A percentile compares a stretch with the other conserved stretches of the same genome.
Evolutionary conservation across 2,113 vertebrate genomes (phyloP).

Genomic region (Papio anubis): DNA sequence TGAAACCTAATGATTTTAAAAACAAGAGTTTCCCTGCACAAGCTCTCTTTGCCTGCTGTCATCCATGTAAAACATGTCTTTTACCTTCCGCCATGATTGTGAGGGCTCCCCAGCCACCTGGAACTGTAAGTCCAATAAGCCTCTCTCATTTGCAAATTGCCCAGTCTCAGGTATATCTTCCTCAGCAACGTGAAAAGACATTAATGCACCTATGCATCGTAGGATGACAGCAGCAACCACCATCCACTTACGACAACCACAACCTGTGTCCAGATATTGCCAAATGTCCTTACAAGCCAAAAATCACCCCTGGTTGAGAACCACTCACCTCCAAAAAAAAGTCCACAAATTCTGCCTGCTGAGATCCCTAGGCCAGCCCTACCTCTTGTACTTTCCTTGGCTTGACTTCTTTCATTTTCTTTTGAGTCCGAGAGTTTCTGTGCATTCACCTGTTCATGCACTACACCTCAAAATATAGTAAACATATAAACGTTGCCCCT

Average conservation of each 20-base stretch:
- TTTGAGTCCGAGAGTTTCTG: not conserved
- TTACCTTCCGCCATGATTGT: no score
- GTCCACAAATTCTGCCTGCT: not conserved
- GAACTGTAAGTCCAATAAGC: no score
- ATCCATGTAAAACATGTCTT: no score
- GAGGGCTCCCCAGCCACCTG: no score
- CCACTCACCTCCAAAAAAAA: not conserved
- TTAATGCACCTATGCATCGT: not conserved
- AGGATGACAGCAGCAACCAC: not conserved
- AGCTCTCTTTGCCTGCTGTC: no score
- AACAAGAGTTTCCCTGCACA: no score
- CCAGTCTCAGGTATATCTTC: no score
- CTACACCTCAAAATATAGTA: not conserved
- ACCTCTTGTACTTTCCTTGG: not conserved
- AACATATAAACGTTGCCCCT: not conserved
- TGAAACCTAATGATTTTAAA: no score
- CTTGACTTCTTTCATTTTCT: not conserved
- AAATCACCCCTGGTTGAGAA: not conserved
- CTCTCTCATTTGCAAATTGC: no score
- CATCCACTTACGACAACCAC: not conserved
- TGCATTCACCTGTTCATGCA: not conserved
- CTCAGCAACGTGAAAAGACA: no score
- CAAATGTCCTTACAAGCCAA: not conserved
- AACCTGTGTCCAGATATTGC: not conserved
- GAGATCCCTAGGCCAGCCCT: not conserved